Evolutionary conservation across 1,140 invertebrate genomes (phyloP).

Genomic region (Leucophenga varia): DNA sequence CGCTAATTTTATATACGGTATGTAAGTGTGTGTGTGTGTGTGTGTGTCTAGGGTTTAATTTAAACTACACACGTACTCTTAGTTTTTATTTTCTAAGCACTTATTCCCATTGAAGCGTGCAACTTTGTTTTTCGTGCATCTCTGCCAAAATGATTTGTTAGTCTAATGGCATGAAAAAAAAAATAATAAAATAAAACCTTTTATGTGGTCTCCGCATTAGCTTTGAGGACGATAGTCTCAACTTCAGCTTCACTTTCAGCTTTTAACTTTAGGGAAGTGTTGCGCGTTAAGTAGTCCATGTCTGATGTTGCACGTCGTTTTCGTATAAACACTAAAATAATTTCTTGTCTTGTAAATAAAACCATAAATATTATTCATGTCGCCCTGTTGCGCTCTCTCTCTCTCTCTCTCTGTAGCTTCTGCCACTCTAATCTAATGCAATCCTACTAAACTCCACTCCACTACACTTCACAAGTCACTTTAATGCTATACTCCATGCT

Average conservation of each 20-base stretch:
- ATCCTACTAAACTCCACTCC: no score
- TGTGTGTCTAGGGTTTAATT: not conserved
- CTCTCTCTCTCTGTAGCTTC: not conserved
- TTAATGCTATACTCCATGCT: no score
- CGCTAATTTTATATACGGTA: constrained; percentile 2
- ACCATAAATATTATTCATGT: constrained; percentile 26
- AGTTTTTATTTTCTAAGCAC: constrained; percentile 12
- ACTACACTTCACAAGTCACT: no score
- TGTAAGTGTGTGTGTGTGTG: constrained; percentile 22
- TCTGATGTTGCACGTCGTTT: constrained; percentile 28
- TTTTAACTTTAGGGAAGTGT: no score
- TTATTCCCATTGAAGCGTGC: not conserved
- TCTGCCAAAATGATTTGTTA: constrained; percentile 44
- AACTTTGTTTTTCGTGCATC: constrained; percentile 1
- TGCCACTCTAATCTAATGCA: not conserved
- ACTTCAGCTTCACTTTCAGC: no score
- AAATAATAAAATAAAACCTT: no score
- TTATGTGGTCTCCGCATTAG: no score
- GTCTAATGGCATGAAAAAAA: constrained; percentile 35
- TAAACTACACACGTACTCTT: no score
- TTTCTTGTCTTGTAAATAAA: constrained; percentile 34
- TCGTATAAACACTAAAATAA: constrained; percentile 36
- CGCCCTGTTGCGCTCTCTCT: not conserved
- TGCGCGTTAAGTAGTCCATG: no score
- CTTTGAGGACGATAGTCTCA: no score